phyloP scores from a whole-genome alignment of 2,113 vertebrate genomes.

The Mola mola region DNA sequence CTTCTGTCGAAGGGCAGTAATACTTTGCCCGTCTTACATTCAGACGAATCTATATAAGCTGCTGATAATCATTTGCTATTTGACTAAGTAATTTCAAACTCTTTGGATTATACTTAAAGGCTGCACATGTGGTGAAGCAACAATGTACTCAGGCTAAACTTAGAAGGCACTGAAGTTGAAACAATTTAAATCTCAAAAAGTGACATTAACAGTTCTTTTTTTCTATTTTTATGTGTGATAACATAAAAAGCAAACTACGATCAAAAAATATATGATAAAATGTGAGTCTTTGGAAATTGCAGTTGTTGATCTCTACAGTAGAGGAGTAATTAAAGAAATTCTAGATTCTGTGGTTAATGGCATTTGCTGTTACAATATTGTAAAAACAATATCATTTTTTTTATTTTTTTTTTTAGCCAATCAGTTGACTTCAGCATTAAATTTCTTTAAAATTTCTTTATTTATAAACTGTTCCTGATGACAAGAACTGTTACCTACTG shows the following conservation, averaged over 20 bases:
- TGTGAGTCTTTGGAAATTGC: no score
- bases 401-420: no score
- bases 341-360: not conserved
- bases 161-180: slow-evolving; percentile 11
- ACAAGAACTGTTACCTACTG: no score
- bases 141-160: not conserved
- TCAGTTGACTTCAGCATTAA: no score
- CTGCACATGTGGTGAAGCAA: not conserved
- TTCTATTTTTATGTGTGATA: not conserved
- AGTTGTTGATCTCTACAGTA: no score
- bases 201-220: no score
- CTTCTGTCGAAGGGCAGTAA: not conserved
- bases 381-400: no score
- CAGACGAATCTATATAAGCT: slow-evolving; percentile 2
- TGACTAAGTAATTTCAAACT: not conserved
- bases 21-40: not conserved
- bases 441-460: no score
- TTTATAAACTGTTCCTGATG: no score
- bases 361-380: no score
- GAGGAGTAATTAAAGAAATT: not conserved
- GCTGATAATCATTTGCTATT: not conserved
- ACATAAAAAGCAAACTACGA: slow-evolving; percentile 4
- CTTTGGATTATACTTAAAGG: not conserved
- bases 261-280: not conserved
- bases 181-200: not conserved